These are phyloP conservation scores for Maniola jurtina DNA, from an alignment of 1,140 invertebrate genomes.

Conservation along the genomic window DNA sequence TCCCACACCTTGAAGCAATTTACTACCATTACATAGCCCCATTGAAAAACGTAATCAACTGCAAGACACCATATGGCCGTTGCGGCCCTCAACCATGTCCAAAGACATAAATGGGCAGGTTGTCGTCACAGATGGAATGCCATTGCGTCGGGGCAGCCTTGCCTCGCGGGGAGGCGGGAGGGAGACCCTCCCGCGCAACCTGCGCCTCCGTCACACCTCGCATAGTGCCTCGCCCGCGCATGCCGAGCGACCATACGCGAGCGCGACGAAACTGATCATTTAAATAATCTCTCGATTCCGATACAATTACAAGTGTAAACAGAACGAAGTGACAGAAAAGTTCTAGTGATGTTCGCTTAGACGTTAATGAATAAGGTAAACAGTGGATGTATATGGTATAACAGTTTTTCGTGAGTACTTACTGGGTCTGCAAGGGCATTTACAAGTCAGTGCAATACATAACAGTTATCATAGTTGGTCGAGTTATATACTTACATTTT, in stretches of 20 bases:
- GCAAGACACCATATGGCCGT: conserved; percentile 64
- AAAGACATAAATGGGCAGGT: conserved; percentile 75
- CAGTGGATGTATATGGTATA: conserved; percentile 21
- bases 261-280: conserved; percentile 29
- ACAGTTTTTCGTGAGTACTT: conserved; percentile 11
- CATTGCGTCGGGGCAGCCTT: conserved; percentile 66
- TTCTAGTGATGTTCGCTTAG: conserved; percentile 45
- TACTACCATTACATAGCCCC: conserved; percentile 50
- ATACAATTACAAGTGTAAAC: conserved; percentile 41
- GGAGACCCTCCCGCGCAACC: conserved; percentile 60
- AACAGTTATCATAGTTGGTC: conserved; percentile 29
- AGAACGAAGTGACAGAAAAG: conserved; percentile 52
- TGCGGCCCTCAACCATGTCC: conserved; percentile 68
- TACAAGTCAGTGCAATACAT: conserved; percentile 33
- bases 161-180: conserved; percentile 32
- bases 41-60: conserved; percentile 51
- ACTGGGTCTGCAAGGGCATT: conserved; percentile 48
- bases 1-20: conserved; percentile 51
- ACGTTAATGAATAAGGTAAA: conserved; percentile 46
- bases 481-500: conserved; percentile 24
- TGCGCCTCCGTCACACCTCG: conserved; percentile 59
- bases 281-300: conserved; percentile 33
- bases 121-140: conserved; percentile 75
- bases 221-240: conserved; percentile 60
- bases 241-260: conserved; percentile 42